Evolutionary conservation across 92 coral and sea anemone genomes (phyloP), one percentile per base, ranked within the genome.

Genomic region (Virgularia gustaviana): DNA sequence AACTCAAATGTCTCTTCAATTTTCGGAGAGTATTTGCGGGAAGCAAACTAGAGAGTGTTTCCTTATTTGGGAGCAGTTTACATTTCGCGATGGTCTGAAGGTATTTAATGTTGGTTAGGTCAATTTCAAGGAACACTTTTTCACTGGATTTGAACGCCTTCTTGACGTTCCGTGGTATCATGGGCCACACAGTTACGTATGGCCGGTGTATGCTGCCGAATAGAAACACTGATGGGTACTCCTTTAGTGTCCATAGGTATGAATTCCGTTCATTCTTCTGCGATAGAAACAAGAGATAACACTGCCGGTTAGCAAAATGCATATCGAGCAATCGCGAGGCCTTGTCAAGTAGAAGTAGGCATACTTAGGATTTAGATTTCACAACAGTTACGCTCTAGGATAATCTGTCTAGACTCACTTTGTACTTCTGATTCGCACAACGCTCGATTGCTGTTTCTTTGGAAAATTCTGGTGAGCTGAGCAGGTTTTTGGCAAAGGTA

Each of bases 161-260:
- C 55, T 68, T 68, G n/a, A 68, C 75, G 20, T 68, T 68, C 3
- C 75, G n/a, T 18, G 75, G 75, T 68, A 68, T 18, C 55, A 28
- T 19, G 16, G 42, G 61, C 75, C 75, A 68, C 12, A 68, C 60
- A n/a, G 75, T 16, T 53, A 47, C 12, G 25, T 30, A 68, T 28
- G 75, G 75, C 20, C 57, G 75, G 36, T 68, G 75, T 30, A 68
- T 49, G 37, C 57, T 68, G 5, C 75, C 75, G 51, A 68, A 68
- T 18, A 68, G 31, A 55, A 49, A 68, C 39, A 68, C 75, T 0
- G 60, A 49, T 2, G 75, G 75, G 35, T 29, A 68, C 16, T 68
- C 22, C 24, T 68, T 33, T 2, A 68, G 51, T 4, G 75, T 68
- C 75, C 75, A 68, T 19, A 68, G 25, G 47, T 29, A 51, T 13